Base-by-base conservation (phyloP, 1,140 invertebrate species). In the Dendrolimus kikuchii region DNA sequence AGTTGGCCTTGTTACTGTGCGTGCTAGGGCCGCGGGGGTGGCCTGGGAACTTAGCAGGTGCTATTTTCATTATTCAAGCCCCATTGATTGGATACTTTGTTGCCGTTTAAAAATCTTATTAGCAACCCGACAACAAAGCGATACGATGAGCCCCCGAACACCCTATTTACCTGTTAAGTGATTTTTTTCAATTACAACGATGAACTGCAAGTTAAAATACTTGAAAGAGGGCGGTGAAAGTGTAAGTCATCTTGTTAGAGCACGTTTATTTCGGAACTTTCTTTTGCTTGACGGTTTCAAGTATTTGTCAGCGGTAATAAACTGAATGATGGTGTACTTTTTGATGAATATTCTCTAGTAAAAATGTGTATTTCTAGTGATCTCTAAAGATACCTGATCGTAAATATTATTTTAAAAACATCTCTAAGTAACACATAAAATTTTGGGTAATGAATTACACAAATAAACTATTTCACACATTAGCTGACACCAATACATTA, bases 31-130 rank as follows among this genome's bases (percentile, higher is more conserved):
- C 55, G 45, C 53, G 58, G 67, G 74, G 79, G 79, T 64, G 72
- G 72, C 73, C 70, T 82, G 77, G 63, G 81, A 84, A 81, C 72
- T 60, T 64, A 56, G 72, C 82, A 86, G 82, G 81, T 86, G 82
- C 68, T 71, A 68, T 76, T 81, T 86, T 86, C 82, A 86, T 86
- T 86, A 86, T 86, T 86, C 82, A 86, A 80, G 78, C 77, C 65
- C 76, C 82, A 86, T 86, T 86, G 82, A 86, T 86, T 86, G 81
- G 82, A 80, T 84, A 86, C 79, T 86, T 86, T 86, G 81, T 85
- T 81, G 81, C 77, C 79, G 79, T 86, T 84, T 86, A 86, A 86
- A 86, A 86, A 86, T 82, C 82, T 86, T 86, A 84, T 86, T 86
- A 86, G 74, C 75, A 78, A 81, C 80, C 76, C 73, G 71, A 80